Base-by-base conservation (phyloP, 92 coral and sea anemone genomes). In the Palythoa grandis region DNA sequence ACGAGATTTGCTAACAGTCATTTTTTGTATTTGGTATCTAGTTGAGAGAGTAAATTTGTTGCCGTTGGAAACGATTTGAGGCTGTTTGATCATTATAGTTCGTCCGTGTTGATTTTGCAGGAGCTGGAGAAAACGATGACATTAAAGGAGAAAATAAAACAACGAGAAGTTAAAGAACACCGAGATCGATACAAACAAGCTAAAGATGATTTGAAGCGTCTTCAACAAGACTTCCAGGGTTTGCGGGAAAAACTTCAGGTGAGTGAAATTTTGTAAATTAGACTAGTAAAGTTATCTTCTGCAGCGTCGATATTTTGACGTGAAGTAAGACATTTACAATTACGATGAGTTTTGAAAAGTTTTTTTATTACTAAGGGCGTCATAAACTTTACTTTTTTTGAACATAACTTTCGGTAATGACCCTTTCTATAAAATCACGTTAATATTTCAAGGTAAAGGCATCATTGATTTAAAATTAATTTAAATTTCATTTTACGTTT, bases 141-240 rank as follows among this genome's bases (percentile, higher is more conserved):
- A 16, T 79, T 97, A 37, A 86, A 94, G 24, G 98, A 97, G n/a
- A 97, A 97, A 68, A 91, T 87, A n/a, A 91, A 93, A 83, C 92
- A 94, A 19, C 90, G 99, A 79, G 95, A 97, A 56, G 61, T 95
- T 58, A 97, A 90, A 60, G 99, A 95, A 23, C 94, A 95, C n/a
- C 92, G 83, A 15, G 97, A 93, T 0, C 92, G 96, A 70, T 88
- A 93, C 84, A 94, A 87, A 50, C 90, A 93, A 50, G 95, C 98
- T 5, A 89, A 88, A 43, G 91, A 95, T 11, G 96, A 91, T 67
- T 82, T 93, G 4, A 78, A 78, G 47, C 75, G 84, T 14, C 89
- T 95, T 10, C 94, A 90, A 57, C 93, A 97, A 40, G 92, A 97
- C 82, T 94, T 90, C 57, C 72, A 65, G 37, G 84, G 83, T 24